These are phyloP conservation scores for Aplocera efformata DNA, from an alignment of 2,888 invertebrate genomes.

Conservation along the genomic window DNA sequence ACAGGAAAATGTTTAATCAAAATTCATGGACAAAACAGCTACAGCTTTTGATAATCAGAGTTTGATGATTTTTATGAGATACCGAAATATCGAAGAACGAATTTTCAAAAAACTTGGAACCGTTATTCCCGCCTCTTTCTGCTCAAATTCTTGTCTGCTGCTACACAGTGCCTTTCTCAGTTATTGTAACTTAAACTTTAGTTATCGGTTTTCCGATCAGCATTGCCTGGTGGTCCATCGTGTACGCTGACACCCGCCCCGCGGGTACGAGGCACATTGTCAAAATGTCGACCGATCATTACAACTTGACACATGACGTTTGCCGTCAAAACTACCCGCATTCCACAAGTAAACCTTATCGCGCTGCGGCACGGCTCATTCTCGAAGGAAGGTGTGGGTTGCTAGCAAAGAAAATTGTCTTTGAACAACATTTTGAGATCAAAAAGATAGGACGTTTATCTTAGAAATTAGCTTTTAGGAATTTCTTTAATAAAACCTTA, in stretches of 20 bases:
- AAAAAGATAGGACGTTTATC: conserved; percentile 45
- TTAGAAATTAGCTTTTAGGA: conserved; percentile 18
- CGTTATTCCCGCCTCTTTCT: too few relatives aligned
- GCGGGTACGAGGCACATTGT: conserved; percentile 53
- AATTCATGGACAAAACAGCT: too few relatives aligned
- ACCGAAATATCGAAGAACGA: too few relatives aligned
- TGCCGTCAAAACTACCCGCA: conserved; percentile 2
- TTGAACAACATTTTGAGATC: conserved; percentile 54
- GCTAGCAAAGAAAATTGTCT: conserved; percentile 13
- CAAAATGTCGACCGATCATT: conserved; percentile 73
- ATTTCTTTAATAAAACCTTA: conserved; percentile 18
- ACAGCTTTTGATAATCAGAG: too few relatives aligned
- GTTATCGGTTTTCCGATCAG: conserved; percentile 52
- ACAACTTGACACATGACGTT: conserved; percentile 36
- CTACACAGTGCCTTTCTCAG: conserved; percentile 51
- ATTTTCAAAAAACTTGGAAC: too few relatives aligned
- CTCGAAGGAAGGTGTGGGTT: not conserved
- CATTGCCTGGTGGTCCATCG: conserved; percentile 65
- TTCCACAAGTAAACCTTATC: conserved; percentile 17
- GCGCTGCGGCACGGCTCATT: conserved; percentile 16
- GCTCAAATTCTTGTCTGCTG: too few relatives aligned
- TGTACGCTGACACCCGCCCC: conserved; percentile 47
- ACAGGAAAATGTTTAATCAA: too few relatives aligned
- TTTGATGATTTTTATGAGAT: too few relatives aligned
- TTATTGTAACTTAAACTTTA: conserved; percentile 69